Conservation (phyloP, 2,113 vertebrate species). For the Hemicordylus capensis region DNA sequence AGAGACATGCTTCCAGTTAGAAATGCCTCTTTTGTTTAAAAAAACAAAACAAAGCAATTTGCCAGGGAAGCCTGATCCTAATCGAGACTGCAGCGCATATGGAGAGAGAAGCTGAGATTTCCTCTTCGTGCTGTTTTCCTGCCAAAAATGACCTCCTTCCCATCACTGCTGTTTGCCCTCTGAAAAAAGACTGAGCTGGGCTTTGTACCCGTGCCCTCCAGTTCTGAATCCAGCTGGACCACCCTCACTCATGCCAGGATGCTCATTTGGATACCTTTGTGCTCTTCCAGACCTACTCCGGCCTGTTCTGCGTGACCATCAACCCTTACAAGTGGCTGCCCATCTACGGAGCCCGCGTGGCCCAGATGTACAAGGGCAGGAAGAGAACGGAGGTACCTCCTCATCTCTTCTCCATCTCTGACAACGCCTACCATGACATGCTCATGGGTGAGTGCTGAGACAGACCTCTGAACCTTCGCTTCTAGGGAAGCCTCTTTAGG, state of each 20-base stretch:
- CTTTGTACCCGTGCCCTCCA: no score
- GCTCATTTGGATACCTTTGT: neutral
- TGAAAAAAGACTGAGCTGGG: no score
- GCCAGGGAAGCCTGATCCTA: no score
- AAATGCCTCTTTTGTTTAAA: no score
- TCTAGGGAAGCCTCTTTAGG: no score
- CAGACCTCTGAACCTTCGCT: rapidly evolving
- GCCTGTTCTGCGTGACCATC: slow-evolving; percentile 65
- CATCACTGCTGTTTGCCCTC: no score
- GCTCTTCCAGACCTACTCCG: slow-evolving; percentile 57
- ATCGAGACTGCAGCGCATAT: no score
- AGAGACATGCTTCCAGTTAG: no score
- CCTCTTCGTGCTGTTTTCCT: no score
- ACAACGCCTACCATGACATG: slow-evolving; percentile 53
- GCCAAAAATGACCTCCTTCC: no score
- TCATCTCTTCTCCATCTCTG: slow-evolving; percentile 62
- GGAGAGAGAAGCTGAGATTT: no score
- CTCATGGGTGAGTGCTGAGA: slow-evolving; percentile 34
- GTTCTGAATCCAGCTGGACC: neutral
- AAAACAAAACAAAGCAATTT: no score
- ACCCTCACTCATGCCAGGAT: neutral
- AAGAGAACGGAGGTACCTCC: slow-evolving; percentile 55
- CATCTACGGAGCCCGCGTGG: slow-evolving; percentile 28
- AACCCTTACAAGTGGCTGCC: slow-evolving; percentile 72
- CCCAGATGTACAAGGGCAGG: slow-evolving; percentile 57